phyloP scores from a whole-genome alignment of 1,140 invertebrate species.

The Rhysida immarginata region DNA sequence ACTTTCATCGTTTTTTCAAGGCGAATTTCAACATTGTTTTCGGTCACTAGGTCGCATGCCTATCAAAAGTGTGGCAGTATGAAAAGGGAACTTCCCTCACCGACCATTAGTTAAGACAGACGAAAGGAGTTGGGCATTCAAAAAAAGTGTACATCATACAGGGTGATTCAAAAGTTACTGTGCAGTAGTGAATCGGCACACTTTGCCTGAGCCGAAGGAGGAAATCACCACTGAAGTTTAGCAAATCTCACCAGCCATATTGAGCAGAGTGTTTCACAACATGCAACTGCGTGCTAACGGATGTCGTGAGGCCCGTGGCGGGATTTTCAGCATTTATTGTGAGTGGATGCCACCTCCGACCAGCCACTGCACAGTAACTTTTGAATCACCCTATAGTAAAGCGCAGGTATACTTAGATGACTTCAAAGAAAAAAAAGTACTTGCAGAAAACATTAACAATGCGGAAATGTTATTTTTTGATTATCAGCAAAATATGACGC shows the following conservation, averaged over 20 bases:
- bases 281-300: too few relatives aligned
- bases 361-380: too few relatives aligned
- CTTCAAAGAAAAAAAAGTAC: neutral
- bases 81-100: neutral
- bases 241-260: too few relatives aligned
- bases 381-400: neutral
- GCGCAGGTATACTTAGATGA: neutral
- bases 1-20: neutral
- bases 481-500: neutral
- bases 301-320: too few relatives aligned
- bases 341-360: too few relatives aligned
- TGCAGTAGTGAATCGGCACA: too few relatives aligned
- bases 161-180: too few relatives aligned
- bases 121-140: neutral
- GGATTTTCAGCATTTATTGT: too few relatives aligned
- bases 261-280: too few relatives aligned
- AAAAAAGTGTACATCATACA: too few relatives aligned
- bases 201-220: too few relatives aligned
- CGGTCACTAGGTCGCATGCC: neutral
- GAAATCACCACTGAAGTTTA: too few relatives aligned
- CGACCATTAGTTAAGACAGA: neutral
- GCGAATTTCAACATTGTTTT: neutral
- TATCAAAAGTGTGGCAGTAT: neutral
- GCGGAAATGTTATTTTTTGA: neutral
- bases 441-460: neutral